Base-by-base conservation (phyloP, 1,140 invertebrate species). In the Triops cancriformis region DNA sequence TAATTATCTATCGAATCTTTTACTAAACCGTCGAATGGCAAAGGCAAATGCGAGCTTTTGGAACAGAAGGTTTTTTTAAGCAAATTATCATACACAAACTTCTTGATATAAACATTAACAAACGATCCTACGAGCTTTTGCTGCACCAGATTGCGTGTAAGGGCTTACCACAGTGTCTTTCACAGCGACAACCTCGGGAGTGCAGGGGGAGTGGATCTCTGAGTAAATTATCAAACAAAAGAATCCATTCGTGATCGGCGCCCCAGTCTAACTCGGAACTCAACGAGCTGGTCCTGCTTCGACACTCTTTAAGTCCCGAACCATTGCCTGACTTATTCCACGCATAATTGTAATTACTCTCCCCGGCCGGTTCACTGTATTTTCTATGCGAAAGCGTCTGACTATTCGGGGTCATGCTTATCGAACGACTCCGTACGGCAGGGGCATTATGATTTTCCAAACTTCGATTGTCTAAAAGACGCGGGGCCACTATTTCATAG, bases 151-250 rank as follows among this genome's bases (percentile, higher is more conserved):
- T 6, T 5, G 51, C 18, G 9, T 64, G 27, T 7, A 45, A n/a
- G 31, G 11, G 41, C 73, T 42, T 31, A 23, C 73, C 74, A 78
- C 77, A 42, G 72, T 43, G 73, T 28, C 42, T 79, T 74, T 86
- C 86, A 78, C 85, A 86, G 72, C 84, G 83, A 78, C 85, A 86
- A 41, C 85, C 85, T 77, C 85, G 14, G n/a, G 64, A 31, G 23
- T 27, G 27, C 7, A 42, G 26, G 18, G 31, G 76, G 26, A 27
- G 42, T 76, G 84, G 86, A 81, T 86, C 85, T 78, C 86, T 86
- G 3, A 88, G 84, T 79, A 88, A 86, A 80, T 87, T 87, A 82
- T 88, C 87, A 83, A 86, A 88, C 43, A 87, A 83, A 9, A 87
- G 82, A 73, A 88, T 88, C 87, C 87, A 88, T 31, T 82, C 85